phyloP scores from a whole-genome alignment of 2,888 invertebrate genomes.

The Dolichomitus sp. region DNA sequence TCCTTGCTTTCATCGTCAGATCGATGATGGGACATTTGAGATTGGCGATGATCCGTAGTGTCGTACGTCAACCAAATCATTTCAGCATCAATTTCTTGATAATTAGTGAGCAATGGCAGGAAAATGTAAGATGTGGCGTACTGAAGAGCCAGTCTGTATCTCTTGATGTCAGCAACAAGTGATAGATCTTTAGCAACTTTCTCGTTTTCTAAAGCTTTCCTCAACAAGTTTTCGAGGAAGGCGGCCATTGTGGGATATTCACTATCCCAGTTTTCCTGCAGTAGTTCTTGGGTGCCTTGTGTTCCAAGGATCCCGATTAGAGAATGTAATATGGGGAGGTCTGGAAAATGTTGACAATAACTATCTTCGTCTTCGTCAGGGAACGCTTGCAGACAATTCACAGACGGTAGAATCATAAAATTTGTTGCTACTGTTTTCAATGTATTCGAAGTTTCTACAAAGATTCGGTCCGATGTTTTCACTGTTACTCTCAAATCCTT shows the following conservation, averaged over 20 bases:
- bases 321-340: constrained; percentile 44
- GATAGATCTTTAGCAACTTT: constrained; percentile 18
- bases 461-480: constrained; percentile 5
- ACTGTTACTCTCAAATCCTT: not conserved
- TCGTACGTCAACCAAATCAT: constrained; percentile 65
- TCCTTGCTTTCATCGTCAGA: not conserved
- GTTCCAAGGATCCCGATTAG: constrained; percentile 53
- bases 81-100: constrained; percentile 44
- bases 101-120: constrained; percentile 61
- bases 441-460: constrained; percentile 3
- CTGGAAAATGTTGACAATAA: constrained; percentile 37
- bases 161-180: constrained; percentile 23
- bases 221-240: constrained; percentile 56
- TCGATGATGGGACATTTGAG: not conserved
- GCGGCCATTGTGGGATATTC: constrained; percentile 68
- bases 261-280: constrained; percentile 32
- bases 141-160: constrained; percentile 61
- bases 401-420: constrained; percentile 40
- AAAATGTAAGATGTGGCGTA: constrained; percentile 61
- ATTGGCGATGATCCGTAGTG: not conserved
- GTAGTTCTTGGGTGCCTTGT: constrained; percentile 49
- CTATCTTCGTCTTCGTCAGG: not conserved
- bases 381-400: constrained; percentile 43
- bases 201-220: constrained; percentile 44
- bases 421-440: not conserved